A percentile compares a stretch with the other conserved stretches of the same genome.
phyloP scores from a whole-genome alignment of 2,888 invertebrate species.

The Serripes groenlandicus region DNA sequence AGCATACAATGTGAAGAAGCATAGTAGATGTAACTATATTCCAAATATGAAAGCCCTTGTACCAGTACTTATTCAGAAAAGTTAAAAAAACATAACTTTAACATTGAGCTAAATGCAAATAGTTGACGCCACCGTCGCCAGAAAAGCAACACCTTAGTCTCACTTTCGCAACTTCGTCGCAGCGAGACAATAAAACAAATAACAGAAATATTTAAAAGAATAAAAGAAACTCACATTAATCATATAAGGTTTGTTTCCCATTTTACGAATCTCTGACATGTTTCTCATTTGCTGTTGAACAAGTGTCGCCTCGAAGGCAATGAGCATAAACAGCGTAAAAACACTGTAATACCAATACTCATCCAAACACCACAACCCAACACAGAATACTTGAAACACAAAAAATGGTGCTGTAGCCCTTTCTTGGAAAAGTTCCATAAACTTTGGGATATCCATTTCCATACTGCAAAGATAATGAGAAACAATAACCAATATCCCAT shows the following conservation, averaged over 20 bases:
- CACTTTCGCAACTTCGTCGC: too few species aligned
- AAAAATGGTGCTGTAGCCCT: constrained; percentile 99
- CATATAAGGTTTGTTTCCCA: constrained; percentile 98
- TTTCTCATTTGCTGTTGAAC: constrained; percentile 99
- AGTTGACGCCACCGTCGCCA: too few species aligned
- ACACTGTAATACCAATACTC: constrained; percentile 99
- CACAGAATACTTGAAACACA: constrained; percentile 99
- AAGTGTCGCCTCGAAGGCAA: constrained; percentile 98
- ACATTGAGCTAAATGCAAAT: too few species aligned
- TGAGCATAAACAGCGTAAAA: constrained; percentile 97
- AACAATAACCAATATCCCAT: too few species aligned
- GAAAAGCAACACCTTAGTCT: too few species aligned
- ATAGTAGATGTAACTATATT: too few species aligned
- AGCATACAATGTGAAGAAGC: too few species aligned
- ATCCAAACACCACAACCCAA: constrained; percentile 99
- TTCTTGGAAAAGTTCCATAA: constrained; percentile 98
- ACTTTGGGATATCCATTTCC: constrained; percentile 96
- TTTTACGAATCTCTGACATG: constrained; percentile 99
- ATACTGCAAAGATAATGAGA: constrained; percentile 87
- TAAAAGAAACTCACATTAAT: constrained; percentile 89
- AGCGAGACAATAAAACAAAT: too few species aligned
- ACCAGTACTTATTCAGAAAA: too few species aligned
- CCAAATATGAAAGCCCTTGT: too few species aligned
- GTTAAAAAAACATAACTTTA: too few species aligned
- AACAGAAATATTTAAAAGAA: too few species aligned